A percentile compares a stretch with the other conserved stretches of the same genome.
These are phyloP conservation scores for Sebastiscus tertius DNA, from an alignment of 2,797 vertebrate species.

Conservation along the genomic window DNA sequence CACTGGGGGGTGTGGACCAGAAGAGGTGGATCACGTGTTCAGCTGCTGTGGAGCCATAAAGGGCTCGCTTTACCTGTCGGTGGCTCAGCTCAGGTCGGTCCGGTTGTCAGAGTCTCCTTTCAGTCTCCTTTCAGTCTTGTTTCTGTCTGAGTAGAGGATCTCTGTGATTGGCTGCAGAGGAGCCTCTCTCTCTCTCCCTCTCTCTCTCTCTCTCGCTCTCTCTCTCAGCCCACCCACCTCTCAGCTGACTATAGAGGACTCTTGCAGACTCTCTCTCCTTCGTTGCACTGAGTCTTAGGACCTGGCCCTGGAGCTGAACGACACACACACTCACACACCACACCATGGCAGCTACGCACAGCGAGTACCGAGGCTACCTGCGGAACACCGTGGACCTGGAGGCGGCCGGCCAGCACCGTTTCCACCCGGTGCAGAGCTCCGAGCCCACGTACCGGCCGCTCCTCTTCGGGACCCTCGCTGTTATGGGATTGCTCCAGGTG, in stretches of 20 bases:
- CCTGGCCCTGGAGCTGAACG: slow-evolving; percentile 56
- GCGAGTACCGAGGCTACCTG: slow-evolving; percentile 83
- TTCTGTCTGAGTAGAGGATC: not conserved
- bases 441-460: slow-evolving; percentile 81
- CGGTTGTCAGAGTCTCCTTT: not conserved
- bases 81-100: slow-evolving; percentile 31
- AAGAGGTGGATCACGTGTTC: slow-evolving; percentile 53
- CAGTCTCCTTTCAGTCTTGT: not conserved
- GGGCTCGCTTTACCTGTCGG: slow-evolving; percentile 57
- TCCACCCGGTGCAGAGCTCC: slow-evolving; percentile 73
- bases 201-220: not conserved
- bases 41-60: slow-evolving; percentile 40
- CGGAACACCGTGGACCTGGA: slow-evolving; percentile 81
- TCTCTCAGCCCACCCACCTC: slow-evolving; percentile 75
- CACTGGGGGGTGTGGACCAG: slow-evolving; percentile 40
- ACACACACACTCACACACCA: slow-evolving; percentile 48
- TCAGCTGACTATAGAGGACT: slow-evolving; percentile 63
- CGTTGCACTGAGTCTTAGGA: slow-evolving; percentile 70
- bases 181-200: too few species aligned
- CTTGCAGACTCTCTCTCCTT: slow-evolving; percentile 55
- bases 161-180: slow-evolving; percentile 59
- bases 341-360: slow-evolving; percentile 84
- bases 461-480: slow-evolving; percentile 87
- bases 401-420: slow-evolving; percentile 75
- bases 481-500: slow-evolving; percentile 94